Base-by-base conservation (phyloP, 2,888 invertebrate genomes). In the Lumbricus terrestris region DNA sequence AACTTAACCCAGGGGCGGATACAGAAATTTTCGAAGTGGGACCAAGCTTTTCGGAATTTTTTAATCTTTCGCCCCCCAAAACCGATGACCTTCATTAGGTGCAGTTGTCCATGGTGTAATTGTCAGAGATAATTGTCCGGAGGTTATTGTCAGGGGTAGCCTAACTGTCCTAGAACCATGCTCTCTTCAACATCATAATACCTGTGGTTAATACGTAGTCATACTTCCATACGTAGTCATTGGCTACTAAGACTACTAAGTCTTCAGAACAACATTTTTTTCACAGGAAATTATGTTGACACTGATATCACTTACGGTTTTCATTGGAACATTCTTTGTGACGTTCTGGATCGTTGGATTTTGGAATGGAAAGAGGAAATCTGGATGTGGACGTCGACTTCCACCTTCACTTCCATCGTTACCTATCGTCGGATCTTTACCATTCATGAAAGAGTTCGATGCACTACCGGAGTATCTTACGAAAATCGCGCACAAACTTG, bases 341-440 rank as follows among this genome's bases (percentile, higher is more conserved):
- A n/a, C n/a, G n/a, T 69, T 13, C 29, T 69, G 29, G 69, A n/a
- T 69, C 69, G 0, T 69, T 69, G 69, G 11, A n/a, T 29, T 29
- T n/a, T 69, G 29, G n/a, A 69, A 69, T 69, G 69, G n/a, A 0
- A 69, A 69, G 29, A 69, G n/a, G 69, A 69, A 69, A n/a, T 11
- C 29, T 11, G 69, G 69, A n/a, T 0, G 69, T 69, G 69, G 13
- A n/a, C 69, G 69, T 29, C 69, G 69, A 69, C n/a, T n/a, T 69
- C 88, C 88, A 8, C 88, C 88, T 33, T 40, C 88, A 5, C 40
- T 88, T 23, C 88, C 88, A 23, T 38, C 20, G n/a, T 37, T 88
- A 34, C 88, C 88, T 6, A 1, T 88, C 11, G 42, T 88, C 88
- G 88, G 88, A 42, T 88, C 88, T 6, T 42, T 88, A 34, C 88